Evolutionary conservation across 2,888 invertebrate genomes (phyloP).

Genomic region (Spilosoma lubricipeda): DNA sequence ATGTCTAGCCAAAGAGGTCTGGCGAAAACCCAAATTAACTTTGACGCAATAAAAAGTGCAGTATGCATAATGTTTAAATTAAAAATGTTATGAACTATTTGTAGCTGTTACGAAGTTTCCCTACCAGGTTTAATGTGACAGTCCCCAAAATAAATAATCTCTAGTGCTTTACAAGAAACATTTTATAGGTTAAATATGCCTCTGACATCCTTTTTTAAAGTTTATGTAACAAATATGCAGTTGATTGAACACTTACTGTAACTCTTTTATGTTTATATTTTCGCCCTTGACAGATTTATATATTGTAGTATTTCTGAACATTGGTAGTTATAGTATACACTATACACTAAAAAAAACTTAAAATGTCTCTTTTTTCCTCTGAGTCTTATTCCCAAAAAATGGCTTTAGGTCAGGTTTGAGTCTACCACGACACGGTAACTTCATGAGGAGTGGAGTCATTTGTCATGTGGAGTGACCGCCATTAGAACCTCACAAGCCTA

Average conservation of each 20-base stretch:
- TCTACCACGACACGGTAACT: no score
- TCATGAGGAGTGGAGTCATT: no score
- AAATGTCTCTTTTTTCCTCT: no score
- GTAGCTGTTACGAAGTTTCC: not conserved
- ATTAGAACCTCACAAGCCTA: no score
- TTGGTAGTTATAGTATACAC: not conserved
- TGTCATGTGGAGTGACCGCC: no score
- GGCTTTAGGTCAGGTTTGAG: no score
- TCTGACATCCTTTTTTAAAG: not conserved
- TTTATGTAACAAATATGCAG: not conserved
- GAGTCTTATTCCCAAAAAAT: no score
- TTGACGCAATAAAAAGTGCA: conserved; percentile 29
- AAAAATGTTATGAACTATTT: conserved; percentile 27
- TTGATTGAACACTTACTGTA: not conserved
- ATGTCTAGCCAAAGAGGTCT: conserved; percentile 26
- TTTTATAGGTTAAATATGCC: not conserved
- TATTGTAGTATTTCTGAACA: not conserved
- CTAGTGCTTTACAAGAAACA: not conserved
- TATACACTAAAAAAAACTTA: no score
- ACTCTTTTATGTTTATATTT: not conserved
- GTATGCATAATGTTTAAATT: conserved; percentile 28
- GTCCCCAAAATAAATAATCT: not conserved
- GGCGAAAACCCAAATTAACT: conserved; percentile 39
- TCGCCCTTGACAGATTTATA: not conserved
- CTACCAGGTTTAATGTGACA: conserved; percentile 7